phyloP scores from a whole-genome alignment of 2,113 vertebrate species.

The Gymnarchus niloticus region DNA sequence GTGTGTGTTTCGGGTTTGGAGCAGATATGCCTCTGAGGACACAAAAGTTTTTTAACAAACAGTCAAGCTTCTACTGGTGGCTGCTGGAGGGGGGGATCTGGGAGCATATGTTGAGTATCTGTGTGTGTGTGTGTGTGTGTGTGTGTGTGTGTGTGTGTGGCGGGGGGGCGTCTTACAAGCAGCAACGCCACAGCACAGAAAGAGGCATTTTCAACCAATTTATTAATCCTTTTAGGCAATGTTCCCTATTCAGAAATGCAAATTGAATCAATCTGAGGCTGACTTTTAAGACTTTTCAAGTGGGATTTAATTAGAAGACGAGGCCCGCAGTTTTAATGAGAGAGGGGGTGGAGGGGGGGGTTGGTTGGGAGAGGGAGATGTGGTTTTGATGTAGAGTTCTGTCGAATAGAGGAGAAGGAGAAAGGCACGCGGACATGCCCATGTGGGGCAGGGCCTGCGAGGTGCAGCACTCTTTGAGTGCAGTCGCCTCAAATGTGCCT shows the following conservation, averaged over 20 bases:
- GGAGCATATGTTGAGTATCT: slow-evolving; percentile 49
- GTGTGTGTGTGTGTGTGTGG: slow-evolving; percentile 35
- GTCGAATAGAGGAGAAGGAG: slow-evolving; percentile 32
- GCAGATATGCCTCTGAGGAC: slow-evolving; percentile 48
- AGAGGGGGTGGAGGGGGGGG: slow-evolving; percentile 60
- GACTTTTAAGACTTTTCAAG: slow-evolving; percentile 75
- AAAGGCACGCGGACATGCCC: slow-evolving; percentile 13
- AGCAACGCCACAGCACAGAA: slow-evolving; percentile 58
- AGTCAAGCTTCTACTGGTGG: slow-evolving; percentile 47
- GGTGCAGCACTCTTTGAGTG: background rate
- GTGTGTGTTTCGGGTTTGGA: slow-evolving; percentile 46
- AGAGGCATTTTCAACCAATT: slow-evolving; percentile 64
- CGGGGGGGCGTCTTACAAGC: slow-evolving; percentile 62
- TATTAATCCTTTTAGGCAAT: slow-evolving; percentile 73
- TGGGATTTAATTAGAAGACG: slow-evolving; percentile 75
- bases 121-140: slow-evolving; percentile 37
- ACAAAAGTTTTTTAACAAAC: slow-evolving; percentile 38
- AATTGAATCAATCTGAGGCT: slow-evolving; percentile 75
- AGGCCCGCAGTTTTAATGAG: slow-evolving; percentile 73
- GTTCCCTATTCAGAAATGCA: slow-evolving; percentile 73
- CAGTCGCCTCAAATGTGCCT: background rate
- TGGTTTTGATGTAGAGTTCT: slow-evolving; percentile 25
- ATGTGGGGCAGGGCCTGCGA: background rate
- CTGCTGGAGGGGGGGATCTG: slow-evolving; percentile 51
- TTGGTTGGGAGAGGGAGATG: slow-evolving; percentile 37